These are phyloP conservation scores for Scaptomyza cyrtandrae DNA, from an alignment of 2,888 invertebrate genomes.

Conservation along the genomic window DNA sequence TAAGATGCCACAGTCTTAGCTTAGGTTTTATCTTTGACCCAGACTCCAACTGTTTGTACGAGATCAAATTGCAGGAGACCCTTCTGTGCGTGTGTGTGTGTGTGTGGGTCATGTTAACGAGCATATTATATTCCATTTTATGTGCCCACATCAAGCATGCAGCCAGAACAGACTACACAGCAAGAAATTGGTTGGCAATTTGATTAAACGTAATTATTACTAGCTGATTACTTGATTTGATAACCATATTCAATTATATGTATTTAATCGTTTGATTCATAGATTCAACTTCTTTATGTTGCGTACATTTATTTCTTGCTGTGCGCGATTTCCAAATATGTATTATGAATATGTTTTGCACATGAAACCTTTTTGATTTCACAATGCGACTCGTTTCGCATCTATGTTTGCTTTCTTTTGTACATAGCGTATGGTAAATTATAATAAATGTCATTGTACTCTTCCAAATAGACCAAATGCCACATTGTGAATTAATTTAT, in stretches of 20 bases:
- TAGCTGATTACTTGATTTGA: too few relatives aligned
- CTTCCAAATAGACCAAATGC: conserved; percentile 54
- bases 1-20: conserved; percentile 29
- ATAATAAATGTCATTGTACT: conserved; percentile 79
- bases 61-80: conserved; percentile 72
- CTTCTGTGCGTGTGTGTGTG: conserved; percentile 2
- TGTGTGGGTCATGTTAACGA: conserved; percentile 57
- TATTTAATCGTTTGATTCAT: not conserved
- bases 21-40: conserved; percentile 67
- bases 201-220: too few relatives aligned
- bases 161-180: conserved; percentile 39
- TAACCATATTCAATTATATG: too few relatives aligned
- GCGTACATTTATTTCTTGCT: not conserved
- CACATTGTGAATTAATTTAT: conserved; percentile 74
- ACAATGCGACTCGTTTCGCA: conserved; percentile 9
- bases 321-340: conserved; percentile 34
- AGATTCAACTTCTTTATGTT: too few relatives aligned
- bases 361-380: conserved; percentile 10
- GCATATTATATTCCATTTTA: conserved; percentile 66
- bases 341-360: conserved; percentile 47
- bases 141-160: conserved; percentile 42
- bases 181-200: not conserved
- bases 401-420: conserved; percentile 31
- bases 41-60: conserved; percentile 70
- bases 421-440: conserved; percentile 63